Evolutionary conservation across 2,113 vertebrate genomes (phyloP), one percentile per base, ranked within the genome.

Genomic region (Eulemur macaco): DNA sequence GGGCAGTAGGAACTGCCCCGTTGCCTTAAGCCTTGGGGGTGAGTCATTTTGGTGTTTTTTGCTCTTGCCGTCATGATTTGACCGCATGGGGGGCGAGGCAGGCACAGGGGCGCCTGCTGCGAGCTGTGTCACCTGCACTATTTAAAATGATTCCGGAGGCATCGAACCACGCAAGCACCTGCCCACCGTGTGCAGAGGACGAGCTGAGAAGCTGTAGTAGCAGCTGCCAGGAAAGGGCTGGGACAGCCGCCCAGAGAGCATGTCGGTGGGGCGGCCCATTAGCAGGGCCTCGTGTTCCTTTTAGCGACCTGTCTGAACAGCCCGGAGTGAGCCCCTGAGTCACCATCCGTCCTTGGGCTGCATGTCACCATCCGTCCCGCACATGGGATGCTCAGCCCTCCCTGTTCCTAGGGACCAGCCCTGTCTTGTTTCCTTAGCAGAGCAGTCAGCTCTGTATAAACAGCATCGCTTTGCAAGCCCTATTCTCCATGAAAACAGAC

Each of bases 61-160:
- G 20, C 21, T 39, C n/a, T 71, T 3, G 37, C n/a, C 10, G 0
- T 39, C 68, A 11, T 23, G 10, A 23, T 50, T 47, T 50, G 45
- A 5, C 8, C 10, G 7, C 68, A 23, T 13, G 20, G n/a, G n/a
- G 68, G 10, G 10, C 11, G 2, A 20, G 20, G 8, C 20, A 23
- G 68, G 4, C 9, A n/a, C 4, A 6, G 4, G 5, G 10, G 37
- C 39, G 2, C 21, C n/a, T 4, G 20, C 31, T 31, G 31, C 1
- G 23, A 71, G 20, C n/a, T 12, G 20, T 23, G 12, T 10, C 20
- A 10, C 20, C 20, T 71, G 20, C 9, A 39, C n/a, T 71, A 12
- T 71, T 6, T 71, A 23, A 68, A 21, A 68, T n/a, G 66, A 37
- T 20, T 37, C 37, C 34, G 9, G 34, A 68, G n/a, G 17, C 66